These are phyloP conservation scores for Ceratosolen fusciceps DNA, from an alignment of 1,140 invertebrate species.

Conservation along the genomic window DNA sequence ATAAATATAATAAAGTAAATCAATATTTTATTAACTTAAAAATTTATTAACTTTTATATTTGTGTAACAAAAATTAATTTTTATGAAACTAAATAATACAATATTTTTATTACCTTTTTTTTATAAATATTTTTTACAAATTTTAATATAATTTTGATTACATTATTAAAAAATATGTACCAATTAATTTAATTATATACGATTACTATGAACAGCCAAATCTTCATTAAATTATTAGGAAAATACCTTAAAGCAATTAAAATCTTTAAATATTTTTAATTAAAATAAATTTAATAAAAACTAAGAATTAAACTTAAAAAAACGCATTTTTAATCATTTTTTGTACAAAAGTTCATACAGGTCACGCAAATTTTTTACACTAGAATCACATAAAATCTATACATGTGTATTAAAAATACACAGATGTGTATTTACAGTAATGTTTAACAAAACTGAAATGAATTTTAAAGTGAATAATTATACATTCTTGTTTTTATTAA, in stretches of 20 bases:
- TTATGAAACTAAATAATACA: too few relatives aligned
- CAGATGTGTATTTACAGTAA: constrained; percentile 19
- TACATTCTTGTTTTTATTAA: constrained; percentile 20
- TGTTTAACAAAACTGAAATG: constrained; percentile 21
- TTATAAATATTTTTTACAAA: background rate
- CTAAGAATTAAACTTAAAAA: constrained; percentile 38
- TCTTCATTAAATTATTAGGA: background rate
- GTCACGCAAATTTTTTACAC: constrained; percentile 14
- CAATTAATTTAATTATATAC: too few relatives aligned
- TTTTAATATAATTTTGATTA: background rate
- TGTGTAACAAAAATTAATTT: too few relatives aligned
- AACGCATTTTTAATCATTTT: constrained; percentile 38
- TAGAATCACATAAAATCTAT: constrained; percentile 35
- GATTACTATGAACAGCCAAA: background rate
- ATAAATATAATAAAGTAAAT: too few relatives aligned
- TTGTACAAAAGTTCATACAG: constrained; percentile 45
- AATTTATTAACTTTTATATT: too few relatives aligned
- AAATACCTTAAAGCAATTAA: background rate
- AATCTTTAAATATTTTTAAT: background rate
- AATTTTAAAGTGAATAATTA: constrained; percentile 9
- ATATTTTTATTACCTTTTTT: too few relatives aligned
- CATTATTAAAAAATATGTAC: background rate
- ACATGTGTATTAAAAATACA: constrained; percentile 30
- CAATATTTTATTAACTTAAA: too few relatives aligned
- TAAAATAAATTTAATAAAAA: constrained; percentile 26